A percentile compares a stretch with the other conserved stretches of the same genome.
phyloP scores from a whole-genome alignment of 2,888 invertebrate genomes.

The Diaprepes abbreviatus region DNA sequence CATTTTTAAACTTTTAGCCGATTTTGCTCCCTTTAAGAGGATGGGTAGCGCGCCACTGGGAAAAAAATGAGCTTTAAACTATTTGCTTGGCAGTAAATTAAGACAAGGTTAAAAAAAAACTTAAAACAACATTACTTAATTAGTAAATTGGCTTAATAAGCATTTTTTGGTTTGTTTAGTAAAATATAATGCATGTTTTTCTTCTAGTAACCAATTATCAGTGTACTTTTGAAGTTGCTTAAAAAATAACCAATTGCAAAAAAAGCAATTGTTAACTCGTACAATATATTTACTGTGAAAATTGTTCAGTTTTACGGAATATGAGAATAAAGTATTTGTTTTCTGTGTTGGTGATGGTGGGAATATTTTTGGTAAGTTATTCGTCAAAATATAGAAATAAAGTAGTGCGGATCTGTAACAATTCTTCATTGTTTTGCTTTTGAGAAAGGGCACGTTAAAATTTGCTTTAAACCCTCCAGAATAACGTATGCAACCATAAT shows the following conservation, averaged over 20 bases:
- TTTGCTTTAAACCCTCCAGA: too few species aligned
- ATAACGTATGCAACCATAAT: too few species aligned
- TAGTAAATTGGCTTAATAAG: slow-evolving; percentile 4
- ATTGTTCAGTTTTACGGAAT: background rate
- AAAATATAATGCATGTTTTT: background rate
- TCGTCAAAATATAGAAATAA: background rate
- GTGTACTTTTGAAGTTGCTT: background rate
- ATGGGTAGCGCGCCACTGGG: too few species aligned
- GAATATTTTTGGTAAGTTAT: background rate
- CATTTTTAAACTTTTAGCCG: too few species aligned
- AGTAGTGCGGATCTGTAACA: too few species aligned
- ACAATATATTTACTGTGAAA: background rate
- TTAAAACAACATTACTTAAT: background rate
- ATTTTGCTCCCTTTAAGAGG: too few species aligned
- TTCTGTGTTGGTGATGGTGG: background rate
- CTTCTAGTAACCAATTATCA: background rate
- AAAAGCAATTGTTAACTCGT: background rate
- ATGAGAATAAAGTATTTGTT: background rate
- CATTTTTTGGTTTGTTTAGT: background rate
- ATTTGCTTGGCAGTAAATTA: background rate
- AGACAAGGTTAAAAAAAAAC: slow-evolving; percentile 5
- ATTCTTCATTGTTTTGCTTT: too few species aligned
- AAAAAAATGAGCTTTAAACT: too few species aligned
- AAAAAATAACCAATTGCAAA: background rate
- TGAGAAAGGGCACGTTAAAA: too few species aligned